Base-by-base conservation (phyloP, 2,797 vertebrate species). In the Cyclopterus lumpus region DNA sequence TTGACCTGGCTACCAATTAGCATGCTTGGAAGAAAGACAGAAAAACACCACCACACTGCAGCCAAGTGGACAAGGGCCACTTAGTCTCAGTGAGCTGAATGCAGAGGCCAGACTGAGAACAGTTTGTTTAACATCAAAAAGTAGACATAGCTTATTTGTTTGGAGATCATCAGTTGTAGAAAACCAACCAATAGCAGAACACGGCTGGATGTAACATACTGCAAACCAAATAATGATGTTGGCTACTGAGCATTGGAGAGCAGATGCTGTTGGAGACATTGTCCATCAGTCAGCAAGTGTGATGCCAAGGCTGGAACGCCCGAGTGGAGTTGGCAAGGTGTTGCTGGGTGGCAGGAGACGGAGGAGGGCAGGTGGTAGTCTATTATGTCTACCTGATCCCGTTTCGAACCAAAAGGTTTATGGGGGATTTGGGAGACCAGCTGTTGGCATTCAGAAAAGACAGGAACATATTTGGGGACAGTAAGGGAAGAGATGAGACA, bases 251-350 rank as follows among this genome's bases (percentile, higher is more conserved):
- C 79, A 72, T 85, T 81, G 79, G 83, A 80, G 89, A 92, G 85
- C 93, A 93, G 93, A 92, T 93, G 93, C 89, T 91, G 84, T 51
- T 78, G 77, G 86, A 91, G 89, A 88, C 91, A 88, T 78, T 86
- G 88, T 89, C 89, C 80, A 93, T 93, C 88, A 89, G 89, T 92
- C 91, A 93, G 87, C 86, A 79, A 69, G 67, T 62, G 86, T 61
- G 69, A 80, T 80, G 89, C 91, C 91, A 92, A 82, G 28, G 82
- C 75, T 73, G 82, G 82, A 82, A 73, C 26, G 58, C 53, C 59
- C 70, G 63, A 81, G 69, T 59, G 67, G 76, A 78, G 73, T 48
- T 91, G 90, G 87, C 90, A 79, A 32, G 8, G 48, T 64, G 58
- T 60, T 67, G 53, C 51, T 67, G 53, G 71, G 72, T 75, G 79